Base-by-base conservation (phyloP, 2,888 invertebrate genomes). In the Bimastos eiseni region DNA sequence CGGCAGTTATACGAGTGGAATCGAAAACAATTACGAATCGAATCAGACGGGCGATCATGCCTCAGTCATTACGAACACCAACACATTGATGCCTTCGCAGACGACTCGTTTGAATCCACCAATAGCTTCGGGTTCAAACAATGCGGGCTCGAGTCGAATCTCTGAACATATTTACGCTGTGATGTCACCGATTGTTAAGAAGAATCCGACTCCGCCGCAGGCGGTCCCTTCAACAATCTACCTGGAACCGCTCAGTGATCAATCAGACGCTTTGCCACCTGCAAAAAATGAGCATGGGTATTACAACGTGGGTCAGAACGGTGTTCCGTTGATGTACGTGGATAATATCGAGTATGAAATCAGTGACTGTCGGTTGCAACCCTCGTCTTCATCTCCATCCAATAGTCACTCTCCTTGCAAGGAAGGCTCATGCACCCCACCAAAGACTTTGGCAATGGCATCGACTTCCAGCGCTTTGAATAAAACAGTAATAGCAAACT, bases 291-390 rank as follows among this genome's bases (percentile, higher is more conserved):
- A 30, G 70, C n/a, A 70, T 30, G 30, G 11, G 4, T n/a, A 70
- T 2, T n/a, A 70, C 70, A 70, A 70, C 70, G 70, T 70, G 6
- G 30, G 70, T 70, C 21, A 4, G 49, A 24, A 19, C 44, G 44
- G 44, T 44, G 11, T 19, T 17, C 30, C 55, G 21, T 55, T 70
- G 70, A 8, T 11, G n/a, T 0, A 17, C 70, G 70, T 70, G 70
- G 70, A 70, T n/a, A 70, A 70, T 70, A 70, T 70, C 70, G 70
- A 70, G 70, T 70, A 70, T 70, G 70, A 70, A 70, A 70, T 70
- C 70, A n/a, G 0, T n/a, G 70, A 70, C n/a, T n/a, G 5, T 70
- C 70, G 70, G n/a, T 8, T 70, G 70, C 70, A 70, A 49, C 49
- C 49, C 24, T 21, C 49, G 70, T 70, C 70, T n/a, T n/a, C 70